These are phyloP conservation scores for Enteromius paludinosus DNA, from an alignment of 2,797 vertebrate genomes.

Conservation along the genomic window DNA sequence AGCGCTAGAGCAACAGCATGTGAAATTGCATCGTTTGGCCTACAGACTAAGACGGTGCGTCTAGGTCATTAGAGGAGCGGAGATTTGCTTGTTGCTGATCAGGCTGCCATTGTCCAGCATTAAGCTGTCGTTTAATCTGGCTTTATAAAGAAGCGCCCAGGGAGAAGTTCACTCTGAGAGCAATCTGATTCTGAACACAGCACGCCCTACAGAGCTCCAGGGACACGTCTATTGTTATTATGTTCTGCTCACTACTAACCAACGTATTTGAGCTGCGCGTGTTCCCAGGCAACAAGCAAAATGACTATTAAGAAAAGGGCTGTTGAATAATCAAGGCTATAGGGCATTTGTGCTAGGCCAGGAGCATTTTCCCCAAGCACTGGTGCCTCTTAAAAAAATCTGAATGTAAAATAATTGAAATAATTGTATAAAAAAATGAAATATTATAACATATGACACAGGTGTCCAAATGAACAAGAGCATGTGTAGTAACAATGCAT, in stretches of 20 bases:
- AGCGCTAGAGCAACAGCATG: slow-evolving; percentile 60
- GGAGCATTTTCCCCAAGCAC: neutral
- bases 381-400: neutral
- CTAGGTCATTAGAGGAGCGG: slow-evolving; percentile 71
- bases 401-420: neutral
- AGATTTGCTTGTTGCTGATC: slow-evolving; percentile 73
- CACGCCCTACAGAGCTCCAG: slow-evolving; percentile 67
- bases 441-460: neutral
- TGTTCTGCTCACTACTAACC: neutral
- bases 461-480: neutral
- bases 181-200: slow-evolving; percentile 56
- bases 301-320: neutral
- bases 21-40: slow-evolving; percentile 68
- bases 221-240: slow-evolving; percentile 50
- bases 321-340: neutral
- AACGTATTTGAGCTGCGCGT: neutral
- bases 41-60: slow-evolving; percentile 64
- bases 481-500: neutral
- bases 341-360: neutral
- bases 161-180: slow-evolving; percentile 27
- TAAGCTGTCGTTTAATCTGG: slow-evolving; percentile 71
- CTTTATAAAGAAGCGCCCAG: slow-evolving; percentile 43
- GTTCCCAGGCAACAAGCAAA: slow-evolving; percentile 24
- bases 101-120: slow-evolving; percentile 71
- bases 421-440: neutral